phyloP scores from a whole-genome alignment of 2,888 invertebrate genomes.

The Spilosoma lubricipeda region DNA sequence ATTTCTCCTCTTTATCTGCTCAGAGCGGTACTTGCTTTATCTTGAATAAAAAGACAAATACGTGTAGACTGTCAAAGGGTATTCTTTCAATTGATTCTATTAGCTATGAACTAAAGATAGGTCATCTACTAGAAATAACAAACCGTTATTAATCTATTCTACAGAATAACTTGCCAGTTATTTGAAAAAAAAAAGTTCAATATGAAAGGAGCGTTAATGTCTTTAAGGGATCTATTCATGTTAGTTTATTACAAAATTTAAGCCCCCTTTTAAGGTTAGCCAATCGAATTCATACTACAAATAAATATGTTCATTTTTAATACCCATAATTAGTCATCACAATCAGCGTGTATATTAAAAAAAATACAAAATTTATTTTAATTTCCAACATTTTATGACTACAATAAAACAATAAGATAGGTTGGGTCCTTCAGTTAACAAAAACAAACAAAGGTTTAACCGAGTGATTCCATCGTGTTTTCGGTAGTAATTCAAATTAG shows the following conservation, averaged over 20 bases:
- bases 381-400: constrained; percentile 48
- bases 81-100: constrained; percentile 65
- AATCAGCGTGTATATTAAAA: constrained; percentile 49
- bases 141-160: constrained; percentile 15
- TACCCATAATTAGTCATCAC: too few relatives aligned
- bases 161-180: not conserved
- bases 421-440: constrained; percentile 32
- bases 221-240: not conserved
- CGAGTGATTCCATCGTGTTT: constrained; percentile 57
- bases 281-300: constrained; percentile 29
- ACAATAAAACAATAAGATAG: constrained; percentile 43
- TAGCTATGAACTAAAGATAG: constrained; percentile 29
- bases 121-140: not conserved
- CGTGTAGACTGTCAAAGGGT: constrained; percentile 70
- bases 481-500: constrained; percentile 70
- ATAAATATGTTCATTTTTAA: constrained; percentile 42
- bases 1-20: constrained; percentile 84
- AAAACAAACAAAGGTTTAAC: constrained; percentile 47
- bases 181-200: constrained; percentile 11
- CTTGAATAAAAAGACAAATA: constrained; percentile 79
- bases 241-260: too few relatives aligned
- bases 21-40: constrained; percentile 84
- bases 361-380: constrained; percentile 49
- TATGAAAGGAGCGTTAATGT: constrained; percentile 27
- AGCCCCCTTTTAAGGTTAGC: not conserved